Base-by-base conservation (phyloP, 2,888 invertebrate species). In the Cheilosia grossa region DNA sequence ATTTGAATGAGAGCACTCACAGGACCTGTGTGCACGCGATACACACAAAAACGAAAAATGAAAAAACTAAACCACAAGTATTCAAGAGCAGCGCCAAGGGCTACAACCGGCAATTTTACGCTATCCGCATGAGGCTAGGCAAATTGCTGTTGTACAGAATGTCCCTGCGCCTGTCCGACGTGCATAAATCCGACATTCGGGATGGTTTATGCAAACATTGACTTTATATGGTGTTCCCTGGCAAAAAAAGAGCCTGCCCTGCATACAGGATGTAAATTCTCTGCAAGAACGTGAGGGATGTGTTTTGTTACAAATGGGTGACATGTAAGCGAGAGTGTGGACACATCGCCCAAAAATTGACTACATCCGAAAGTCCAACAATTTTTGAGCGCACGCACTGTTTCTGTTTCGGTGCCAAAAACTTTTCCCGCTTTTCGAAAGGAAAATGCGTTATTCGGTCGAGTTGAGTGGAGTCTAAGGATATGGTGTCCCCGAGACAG, bases 151-250 rank as follows among this genome's bases (percentile, higher is more conserved):
- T 21, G 37, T 15, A 24, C 64, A 30, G 15, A 40, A 40, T 78
- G 64, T 47, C 66, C 51, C 42, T 79, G 56, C 40, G 27, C 69
- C 37, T 74, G 30, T 24, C 19, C 44, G 42, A 17, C 59, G 47
- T 42, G 53, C 49, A 75, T 83, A 75, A 83, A 83, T 74, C 67
- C 83, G 37, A 66, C 69, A 59, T 59, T 58, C 63, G 53, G 70
- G 74, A 70, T 69, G 70, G 74, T 66, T 67, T 79, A 69, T 74
- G 80, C 83, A 79, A 74, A 83, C 79, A 83, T 64, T 74, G 83
- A 70, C 82, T 83, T 69, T 79, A 63, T 83, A 64, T 83, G 64
- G 33, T 51, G 27, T 40, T 66, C 54, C 40, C 47, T 30, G 47
- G 17, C 37, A 40, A 59, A 49, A 54, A 67, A 54, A 67, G 24